Evolutionary conservation across 2,113 vertebrate genomes (phyloP), one percentile per base, ranked within the genome.

Genomic region (Sorex fumeus): DNA sequence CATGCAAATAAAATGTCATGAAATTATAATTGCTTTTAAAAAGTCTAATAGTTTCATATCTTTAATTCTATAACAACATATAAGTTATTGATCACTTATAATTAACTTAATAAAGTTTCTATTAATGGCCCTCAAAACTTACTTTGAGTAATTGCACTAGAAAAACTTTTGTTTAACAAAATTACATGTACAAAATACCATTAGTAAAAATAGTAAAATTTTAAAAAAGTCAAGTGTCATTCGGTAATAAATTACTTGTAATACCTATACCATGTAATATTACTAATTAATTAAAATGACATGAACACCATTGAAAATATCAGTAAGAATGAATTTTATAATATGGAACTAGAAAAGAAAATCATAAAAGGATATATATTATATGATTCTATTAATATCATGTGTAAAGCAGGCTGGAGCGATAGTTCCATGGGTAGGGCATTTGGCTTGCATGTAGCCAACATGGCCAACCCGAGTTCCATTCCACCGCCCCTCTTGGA

Each of bases 81-180:
- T 50, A 60, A 81, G 70, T 21, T 69, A 21, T 75, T 84, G 25
- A 21, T 47, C 71, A 77, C 40, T 1, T 67, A 50, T n/a, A 67
- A 72, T 8, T 79, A 89, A 90, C 23, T 47, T 80, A 30, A 77
- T 90, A 84, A 27, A 25, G 57, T 64, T 81, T 95, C 50, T 8
- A 81, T 69, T 62, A 67, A 40, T 82, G 19, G 15, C 57, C 85
- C 21, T 92, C 34, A 81, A 43, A 84, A 53, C 50, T 87, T 27
- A 89, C 11, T 43, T 76, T 79, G 1, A 91, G 71, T 50, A 91
- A 36, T 10, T 88, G 2, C 0, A 9, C 3, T 67, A 71, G 18
- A 79, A 34, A 83, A 91, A 76, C 7, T 34, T 69, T 30, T 57
- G 70, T 30, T 70, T 67, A 82, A 43, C 9, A 27, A 19, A 15